Evolutionary conservation across 2,888 invertebrate genomes (phyloP).

Genomic region (Andricus quercusramuli): DNA sequence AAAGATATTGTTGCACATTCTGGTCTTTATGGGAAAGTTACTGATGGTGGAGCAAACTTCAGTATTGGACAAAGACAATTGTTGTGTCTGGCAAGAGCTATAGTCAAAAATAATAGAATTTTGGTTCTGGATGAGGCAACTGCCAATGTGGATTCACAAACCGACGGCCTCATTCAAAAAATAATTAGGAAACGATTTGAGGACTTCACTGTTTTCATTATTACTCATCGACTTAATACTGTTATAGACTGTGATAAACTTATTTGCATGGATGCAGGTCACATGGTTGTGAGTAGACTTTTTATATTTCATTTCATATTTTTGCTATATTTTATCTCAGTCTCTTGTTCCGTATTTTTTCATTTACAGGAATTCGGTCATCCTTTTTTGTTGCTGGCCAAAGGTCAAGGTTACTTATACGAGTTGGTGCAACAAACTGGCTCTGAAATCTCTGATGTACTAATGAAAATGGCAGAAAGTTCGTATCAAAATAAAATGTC

Average conservation of each 20-base stretch:
- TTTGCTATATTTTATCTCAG: not conserved
- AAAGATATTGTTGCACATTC: slow-evolving; percentile 82
- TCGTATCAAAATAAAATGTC: not conserved
- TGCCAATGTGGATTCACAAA: too few relatives aligned
- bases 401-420: slow-evolving; percentile 82
- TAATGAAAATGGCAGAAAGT: slow-evolving; percentile 74
- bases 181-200: too few relatives aligned
- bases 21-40: slow-evolving; percentile 83
- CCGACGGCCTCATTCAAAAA: too few relatives aligned
- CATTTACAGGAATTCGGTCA: slow-evolving; percentile 83
- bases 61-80: too few relatives aligned
- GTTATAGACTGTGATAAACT: too few relatives aligned
- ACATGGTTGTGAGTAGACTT: too few relatives aligned
- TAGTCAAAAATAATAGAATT: slow-evolving; percentile 81
- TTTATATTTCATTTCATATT: not conserved
- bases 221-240: too few relatives aligned
- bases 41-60: slow-evolving; percentile 80
- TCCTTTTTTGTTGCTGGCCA: slow-evolving; percentile 84
- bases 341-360: slow-evolving; percentile 4
- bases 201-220: too few relatives aligned
- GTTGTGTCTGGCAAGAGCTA: slow-evolving; percentile 78
- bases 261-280: too few relatives aligned
- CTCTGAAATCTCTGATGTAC: slow-evolving; percentile 70
- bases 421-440: slow-evolving; percentile 86
- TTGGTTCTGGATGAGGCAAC: too few relatives aligned